Conservation (phyloP, 2,888 invertebrate species). For the Reticulitermes lucifugus region DNA sequence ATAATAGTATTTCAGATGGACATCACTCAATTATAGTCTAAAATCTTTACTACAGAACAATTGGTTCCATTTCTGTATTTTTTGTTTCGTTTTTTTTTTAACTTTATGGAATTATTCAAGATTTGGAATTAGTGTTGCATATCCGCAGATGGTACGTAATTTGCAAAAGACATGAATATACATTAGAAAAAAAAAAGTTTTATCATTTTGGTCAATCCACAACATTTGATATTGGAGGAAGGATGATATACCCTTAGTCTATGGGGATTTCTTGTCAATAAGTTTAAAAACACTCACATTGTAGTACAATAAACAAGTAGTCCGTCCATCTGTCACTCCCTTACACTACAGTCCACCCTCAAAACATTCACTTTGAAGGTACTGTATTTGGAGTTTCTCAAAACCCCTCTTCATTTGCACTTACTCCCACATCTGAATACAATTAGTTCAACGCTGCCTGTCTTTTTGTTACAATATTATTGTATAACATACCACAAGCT, state of each 20-base stretch:
- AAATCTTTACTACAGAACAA: constrained; percentile 49
- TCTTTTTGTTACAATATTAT: not conserved
- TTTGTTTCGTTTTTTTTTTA: constrained; percentile 28
- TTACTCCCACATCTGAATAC: constrained; percentile 32
- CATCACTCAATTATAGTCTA: constrained; percentile 50
- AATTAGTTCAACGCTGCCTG: constrained; percentile 25
- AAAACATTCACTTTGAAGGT: constrained; percentile 38
- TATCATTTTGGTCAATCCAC: constrained; percentile 51
- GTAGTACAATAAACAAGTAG: constrained; percentile 53
- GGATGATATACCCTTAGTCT: constrained; percentile 45
- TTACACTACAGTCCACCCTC: constrained; percentile 46
- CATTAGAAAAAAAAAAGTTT: constrained; percentile 49
- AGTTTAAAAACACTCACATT: constrained; percentile 54
- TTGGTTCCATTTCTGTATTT: constrained; percentile 47
- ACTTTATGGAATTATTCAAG: constrained; percentile 50
- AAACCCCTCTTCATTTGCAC: constrained; percentile 18
- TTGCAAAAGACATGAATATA: constrained; percentile 51
- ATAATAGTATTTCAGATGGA: constrained; percentile 46
- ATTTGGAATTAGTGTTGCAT: constrained; percentile 51
- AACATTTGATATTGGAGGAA: constrained; percentile 47
- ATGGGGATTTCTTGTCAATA: constrained; percentile 49
- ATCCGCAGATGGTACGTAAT: constrained; percentile 45
- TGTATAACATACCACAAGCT: not conserved
- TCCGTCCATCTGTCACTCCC: constrained; percentile 44
- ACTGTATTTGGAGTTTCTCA: not conserved